phyloP scores from a whole-genome alignment of 2,113 vertebrate species.

The Vulpes ferrilata region DNA sequence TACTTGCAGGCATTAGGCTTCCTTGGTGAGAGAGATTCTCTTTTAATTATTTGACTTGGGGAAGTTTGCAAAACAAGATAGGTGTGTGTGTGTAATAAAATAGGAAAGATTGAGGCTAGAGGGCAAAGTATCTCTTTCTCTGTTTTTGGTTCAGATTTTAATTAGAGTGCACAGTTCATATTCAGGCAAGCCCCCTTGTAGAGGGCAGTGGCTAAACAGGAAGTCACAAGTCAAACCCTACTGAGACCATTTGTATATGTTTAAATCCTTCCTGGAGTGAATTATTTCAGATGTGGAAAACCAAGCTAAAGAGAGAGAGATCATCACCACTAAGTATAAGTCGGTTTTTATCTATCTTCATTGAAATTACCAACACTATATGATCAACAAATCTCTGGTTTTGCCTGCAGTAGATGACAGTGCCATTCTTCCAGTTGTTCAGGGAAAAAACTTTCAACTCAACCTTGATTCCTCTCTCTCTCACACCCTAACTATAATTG shows the following conservation, averaged over 20 bases:
- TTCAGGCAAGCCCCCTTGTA: neutral
- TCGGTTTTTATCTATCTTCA: neutral
- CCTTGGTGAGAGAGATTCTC: neutral
- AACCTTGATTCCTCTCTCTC: neutral
- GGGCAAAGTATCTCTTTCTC: neutral
- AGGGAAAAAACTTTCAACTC: neutral
- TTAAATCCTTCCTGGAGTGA: neutral
- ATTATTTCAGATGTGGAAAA: conserved; percentile 37
- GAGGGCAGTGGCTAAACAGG: conserved; percentile 4
- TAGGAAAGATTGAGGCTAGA: neutral
- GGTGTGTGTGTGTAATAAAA: neutral
- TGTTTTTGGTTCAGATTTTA: neutral
- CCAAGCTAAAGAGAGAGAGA: neutral
- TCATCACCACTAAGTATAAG: neutral
- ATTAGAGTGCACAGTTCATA: neutral
- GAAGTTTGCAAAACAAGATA: neutral
- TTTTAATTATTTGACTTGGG: neutral
- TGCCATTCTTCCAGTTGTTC: neutral
- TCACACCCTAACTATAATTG: neutral
- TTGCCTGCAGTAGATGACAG: neutral
- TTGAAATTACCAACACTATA: neutral
- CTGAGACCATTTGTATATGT: neutral
- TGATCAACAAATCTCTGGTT: neutral
- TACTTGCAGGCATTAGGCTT: neutral
- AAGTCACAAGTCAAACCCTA: neutral